Conservation (phyloP, 2,888 invertebrate genomes). For the Dendrolimus houi region DNA sequence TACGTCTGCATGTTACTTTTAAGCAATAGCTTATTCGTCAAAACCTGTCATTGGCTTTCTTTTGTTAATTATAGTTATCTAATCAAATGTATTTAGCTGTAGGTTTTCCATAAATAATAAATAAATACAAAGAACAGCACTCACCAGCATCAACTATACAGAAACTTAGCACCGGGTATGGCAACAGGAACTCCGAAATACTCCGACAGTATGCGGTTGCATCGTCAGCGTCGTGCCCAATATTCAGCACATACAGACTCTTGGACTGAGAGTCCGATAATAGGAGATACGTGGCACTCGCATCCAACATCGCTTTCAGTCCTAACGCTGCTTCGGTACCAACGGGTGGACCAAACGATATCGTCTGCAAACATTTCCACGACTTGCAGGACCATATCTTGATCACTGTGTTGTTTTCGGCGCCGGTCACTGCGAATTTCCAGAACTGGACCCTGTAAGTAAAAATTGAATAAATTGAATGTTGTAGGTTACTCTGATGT, state of each 20-base stretch:
- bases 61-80: too few relatives aligned
- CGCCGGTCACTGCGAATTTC: slow-evolving; percentile 96
- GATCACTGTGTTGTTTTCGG: slow-evolving; percentile 91
- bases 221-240: slow-evolving; percentile 68
- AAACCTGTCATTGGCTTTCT: too few relatives aligned
- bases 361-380: slow-evolving; percentile 95
- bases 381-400: slow-evolving; percentile 97
- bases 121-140: slow-evolving; percentile 8
- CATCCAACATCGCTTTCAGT: slow-evolving; percentile 88
- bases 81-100: too few relatives aligned
- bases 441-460: slow-evolving; percentile 82
- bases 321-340: slow-evolving; percentile 44
- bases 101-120: too few relatives aligned
- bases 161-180: slow-evolving; percentile 92
- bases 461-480: neutral
- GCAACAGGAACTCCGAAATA: slow-evolving; percentile 90
- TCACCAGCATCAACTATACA: slow-evolving; percentile 88
- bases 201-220: slow-evolving; percentile 81
- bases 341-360: slow-evolving; percentile 79
- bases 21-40: too few relatives aligned
- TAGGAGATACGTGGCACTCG: slow-evolving; percentile 89
- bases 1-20: too few relatives aligned
- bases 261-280: slow-evolving; percentile 91
- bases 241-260: slow-evolving; percentile 88
- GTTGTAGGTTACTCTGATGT: too few relatives aligned